Percentiles rank a stretch among this genome's conserved stretches.
Conservation (phyloP, 2,113 vertebrate genomes). For the Charina bottae region DNA sequence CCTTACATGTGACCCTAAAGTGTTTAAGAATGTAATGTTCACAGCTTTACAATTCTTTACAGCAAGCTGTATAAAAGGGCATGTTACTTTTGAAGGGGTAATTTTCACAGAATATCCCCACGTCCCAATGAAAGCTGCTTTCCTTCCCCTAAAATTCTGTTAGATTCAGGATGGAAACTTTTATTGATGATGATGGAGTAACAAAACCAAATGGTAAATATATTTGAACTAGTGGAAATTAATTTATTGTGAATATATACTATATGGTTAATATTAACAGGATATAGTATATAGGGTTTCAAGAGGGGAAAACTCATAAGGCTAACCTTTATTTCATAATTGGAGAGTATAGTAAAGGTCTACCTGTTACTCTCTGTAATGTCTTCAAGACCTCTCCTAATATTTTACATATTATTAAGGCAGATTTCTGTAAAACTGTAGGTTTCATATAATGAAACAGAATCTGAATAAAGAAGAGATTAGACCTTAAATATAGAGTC, state of each 20-base stretch:
- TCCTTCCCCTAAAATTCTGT: background rate
- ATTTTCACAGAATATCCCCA: background rate
- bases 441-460: slow-evolving; percentile 59
- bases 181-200: background rate
- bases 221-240: background rate
- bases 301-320: slow-evolving; percentile 2
- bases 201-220: background rate
- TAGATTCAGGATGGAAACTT: background rate
- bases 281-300: slow-evolving; percentile 3
- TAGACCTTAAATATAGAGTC: slow-evolving; percentile 62
- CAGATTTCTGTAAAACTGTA: slow-evolving; percentile 48
- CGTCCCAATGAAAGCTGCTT: background rate
- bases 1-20: background rate
- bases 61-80: background rate
- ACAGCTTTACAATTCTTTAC: background rate
- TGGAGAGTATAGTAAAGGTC: slow-evolving; percentile 38
- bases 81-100: background rate
- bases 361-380: slow-evolving; percentile 38
- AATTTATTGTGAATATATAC: background rate
- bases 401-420: slow-evolving; percentile 55
- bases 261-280: background rate
- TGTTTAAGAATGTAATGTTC: background rate
- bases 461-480: slow-evolving; percentile 65
- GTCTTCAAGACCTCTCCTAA: slow-evolving; percentile 53
- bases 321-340: slow-evolving; percentile 51